These are phyloP conservation scores for Triops longicaudatus DNA, from an alignment of 1,140 invertebrate genomes.

Conservation along the genomic window DNA sequence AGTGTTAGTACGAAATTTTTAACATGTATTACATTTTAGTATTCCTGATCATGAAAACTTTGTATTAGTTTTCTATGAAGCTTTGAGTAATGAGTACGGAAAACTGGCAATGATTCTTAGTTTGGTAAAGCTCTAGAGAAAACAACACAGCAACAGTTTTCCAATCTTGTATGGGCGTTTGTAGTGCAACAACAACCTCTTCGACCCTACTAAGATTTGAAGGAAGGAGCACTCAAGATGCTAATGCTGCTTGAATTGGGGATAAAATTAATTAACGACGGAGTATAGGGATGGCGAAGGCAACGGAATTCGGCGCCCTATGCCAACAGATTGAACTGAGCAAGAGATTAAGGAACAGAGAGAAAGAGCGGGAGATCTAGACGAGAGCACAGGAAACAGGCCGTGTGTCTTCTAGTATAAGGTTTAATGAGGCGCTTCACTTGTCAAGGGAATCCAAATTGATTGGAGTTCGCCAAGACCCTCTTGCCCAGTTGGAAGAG, in stretches of 20 bases:
- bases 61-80: too few relatives aligned
- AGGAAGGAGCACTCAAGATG: constrained; percentile 8
- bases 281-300: not conserved
- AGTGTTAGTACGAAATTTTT: too few relatives aligned
- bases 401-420: not conserved
- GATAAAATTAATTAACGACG: constrained; percentile 13
- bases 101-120: too few relatives aligned
- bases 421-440: constrained; percentile 14
- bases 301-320: not conserved
- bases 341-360: not conserved
- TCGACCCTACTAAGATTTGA: not conserved
- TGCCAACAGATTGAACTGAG: constrained; percentile 3
- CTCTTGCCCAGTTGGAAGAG: not conserved
- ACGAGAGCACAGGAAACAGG: not conserved
- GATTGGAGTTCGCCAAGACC: constrained; percentile 9
- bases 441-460: not conserved
- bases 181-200: not conserved
- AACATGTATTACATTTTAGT: too few relatives aligned
- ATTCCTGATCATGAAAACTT: too few relatives aligned
- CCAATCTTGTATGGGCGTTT: not conserved
- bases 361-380: not conserved
- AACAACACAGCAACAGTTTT: not conserved
- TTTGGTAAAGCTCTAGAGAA: not conserved
- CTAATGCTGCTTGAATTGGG: constrained; percentile 12
- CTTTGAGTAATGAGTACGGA: too few relatives aligned